Evolutionary conservation across 1,140 invertebrate species (phyloP).

Genomic region (Achatina immaculata): DNA sequence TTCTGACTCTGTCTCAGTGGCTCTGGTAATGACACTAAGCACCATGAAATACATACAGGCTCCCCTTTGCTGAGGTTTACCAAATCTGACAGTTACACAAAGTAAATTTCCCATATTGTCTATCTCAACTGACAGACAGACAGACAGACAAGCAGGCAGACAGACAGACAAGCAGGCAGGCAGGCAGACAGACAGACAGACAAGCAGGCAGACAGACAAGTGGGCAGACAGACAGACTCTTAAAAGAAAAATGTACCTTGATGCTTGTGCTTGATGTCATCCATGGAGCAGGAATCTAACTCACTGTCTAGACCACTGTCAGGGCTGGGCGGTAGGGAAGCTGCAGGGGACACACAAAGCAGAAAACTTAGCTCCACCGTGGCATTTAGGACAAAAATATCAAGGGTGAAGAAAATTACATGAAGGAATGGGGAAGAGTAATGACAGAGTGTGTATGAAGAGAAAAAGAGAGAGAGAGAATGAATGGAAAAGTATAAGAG

Average conservation of each 20-base stretch:
- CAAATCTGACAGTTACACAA: neutral
- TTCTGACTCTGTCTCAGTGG: too few species aligned
- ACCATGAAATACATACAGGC: too few species aligned
- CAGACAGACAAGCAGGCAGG: too few species aligned
- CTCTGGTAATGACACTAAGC: too few species aligned
- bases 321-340: constrained; percentile 27
- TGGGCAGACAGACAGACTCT: too few species aligned
- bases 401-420: neutral
- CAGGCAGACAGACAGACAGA: too few species aligned
- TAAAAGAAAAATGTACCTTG: constrained; percentile 25
- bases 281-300: constrained; percentile 31
- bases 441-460: constrained; percentile 17
- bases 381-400: neutral
- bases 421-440: neutral
- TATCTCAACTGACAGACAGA: neutral
- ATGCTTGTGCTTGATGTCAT: constrained; percentile 28
- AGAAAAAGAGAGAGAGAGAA: constrained; percentile 35
- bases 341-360: constrained; percentile 5
- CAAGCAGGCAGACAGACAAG: too few species aligned
- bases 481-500: neutral
- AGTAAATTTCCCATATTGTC: neutral
- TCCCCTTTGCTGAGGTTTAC: too few species aligned
- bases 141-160: too few species aligned
- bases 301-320: constrained; percentile 37
- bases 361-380: too few species aligned